phyloP scores from a whole-genome alignment of 2,888 invertebrate genomes.

The Strigamia transsilvanica region DNA sequence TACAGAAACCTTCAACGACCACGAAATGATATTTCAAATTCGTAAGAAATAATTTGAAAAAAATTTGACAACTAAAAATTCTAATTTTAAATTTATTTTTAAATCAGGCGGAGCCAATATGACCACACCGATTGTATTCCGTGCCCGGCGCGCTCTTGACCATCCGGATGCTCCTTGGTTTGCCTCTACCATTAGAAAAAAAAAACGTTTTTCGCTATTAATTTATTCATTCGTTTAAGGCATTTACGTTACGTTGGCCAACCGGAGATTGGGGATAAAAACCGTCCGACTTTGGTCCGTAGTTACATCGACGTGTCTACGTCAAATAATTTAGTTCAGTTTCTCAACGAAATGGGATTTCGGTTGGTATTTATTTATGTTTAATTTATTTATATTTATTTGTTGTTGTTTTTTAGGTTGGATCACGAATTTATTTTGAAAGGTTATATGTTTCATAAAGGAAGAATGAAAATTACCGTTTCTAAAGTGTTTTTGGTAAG shows the following conservation, averaged over 20 bases:
- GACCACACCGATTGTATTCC: conserved; percentile 72
- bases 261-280: conserved; percentile 86
- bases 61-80: too few relatives aligned
- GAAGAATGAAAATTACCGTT: conserved; percentile 95
- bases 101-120: conserved; percentile 53
- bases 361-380: conserved; percentile 67
- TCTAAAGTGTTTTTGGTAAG: conserved; percentile 78
- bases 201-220: too few relatives aligned
- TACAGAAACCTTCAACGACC: conserved; percentile 91
- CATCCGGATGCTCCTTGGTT: conserved; percentile 79
- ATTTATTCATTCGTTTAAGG: conserved; percentile 61
- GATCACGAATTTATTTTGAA: conserved; percentile 94
- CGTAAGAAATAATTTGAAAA: conserved; percentile 57
- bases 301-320: conserved; percentile 93
- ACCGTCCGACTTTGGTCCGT: conserved; percentile 85
- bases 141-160: conserved; percentile 85
- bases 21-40: conserved; percentile 76
- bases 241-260: conserved; percentile 92
- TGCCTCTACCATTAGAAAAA: conserved; percentile 51
- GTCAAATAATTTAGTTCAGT: conserved; percentile 87
- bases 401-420: conserved; percentile 63
- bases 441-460: conserved; percentile 95
- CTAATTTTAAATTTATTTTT: background rate
- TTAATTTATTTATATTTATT: background rate
- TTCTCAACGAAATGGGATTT: conserved; percentile 85